Evolutionary conservation across 2,888 invertebrate species (phyloP), one percentile per base, ranked within the genome.

Genomic region (Stenodema calcarata): DNA sequence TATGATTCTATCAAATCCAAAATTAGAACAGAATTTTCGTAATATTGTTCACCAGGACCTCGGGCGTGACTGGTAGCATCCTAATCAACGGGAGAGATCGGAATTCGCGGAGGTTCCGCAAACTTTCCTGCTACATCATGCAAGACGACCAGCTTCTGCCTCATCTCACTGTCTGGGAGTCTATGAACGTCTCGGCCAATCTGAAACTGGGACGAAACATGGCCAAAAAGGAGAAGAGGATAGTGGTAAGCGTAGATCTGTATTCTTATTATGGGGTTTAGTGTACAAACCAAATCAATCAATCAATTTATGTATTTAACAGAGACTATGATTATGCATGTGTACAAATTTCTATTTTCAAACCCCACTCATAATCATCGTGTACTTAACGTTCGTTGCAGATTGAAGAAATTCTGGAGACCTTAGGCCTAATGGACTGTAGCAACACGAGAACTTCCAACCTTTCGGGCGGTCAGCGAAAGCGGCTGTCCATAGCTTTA

Each of bases 61-160:
- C 96, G 87, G 95, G 96, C 90, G 92, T 98, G 30, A 95, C 94
- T 89, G 98, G 98, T 9, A 94, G 95, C 41, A 96, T 98, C 88
- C 92, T 95, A 86, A 96, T 98, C 90, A 98, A 98, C 91, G 96
- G 96, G 75, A 96, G 96, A 90, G 95, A 96, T 89, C 92, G 98
- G 84, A 97, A 97, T 91, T 92, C 97, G 70, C 93, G 98, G 54
- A 93, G 95, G 88, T 98, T 98, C 92, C 94, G 98, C 44, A 98
- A 98, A 91, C 94, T 97, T 92, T 97, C 98, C 16, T 98, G 98
- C 91, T 98, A 98, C 92, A 98, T 99, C 89, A 98, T 98, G 98
- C 98, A 99, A 91, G 97, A 97, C 90, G 97, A 97, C 91, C 95
- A 96, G 88, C 92, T 98, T 0, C 93, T 97, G 82, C 97, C 97